Base-by-base conservation (phyloP, 2,797 vertebrate genomes). In the Australoheros facetus region DNA sequence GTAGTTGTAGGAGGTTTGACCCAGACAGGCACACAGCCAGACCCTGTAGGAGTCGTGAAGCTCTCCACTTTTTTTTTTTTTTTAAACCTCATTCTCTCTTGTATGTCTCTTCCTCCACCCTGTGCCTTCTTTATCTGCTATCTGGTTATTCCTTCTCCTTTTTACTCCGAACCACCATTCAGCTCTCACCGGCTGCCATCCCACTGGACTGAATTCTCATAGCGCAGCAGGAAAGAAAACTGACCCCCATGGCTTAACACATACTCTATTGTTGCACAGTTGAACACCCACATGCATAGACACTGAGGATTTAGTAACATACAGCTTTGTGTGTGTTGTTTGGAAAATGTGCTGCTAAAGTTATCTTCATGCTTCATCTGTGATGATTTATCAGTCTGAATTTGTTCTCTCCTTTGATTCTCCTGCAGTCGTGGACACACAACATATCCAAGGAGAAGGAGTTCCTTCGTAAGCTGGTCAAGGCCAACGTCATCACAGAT, bases 361-460 rank as follows among this genome's bases (percentile, higher is more conserved):
- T 14, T 34, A 5, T 56, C 5, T 14, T 70, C 2, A 1, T 42
- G 8, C 53, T 69, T 66, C 3, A 62, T 26, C n/a, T 57, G 4
- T 58, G 45, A 62, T 74, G 17, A n/a, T 14, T 0, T 48, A 5
- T 71, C 23, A 13, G 11, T 59, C 57, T 82, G 30, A 79, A 55
- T 39, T 21, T 7, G 5, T 69, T 51, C 62, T 45, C 19, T 77
- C 23, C 42, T 79, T 39, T 64, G 7, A 8, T 82, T 87, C 59
- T 32, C 56, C 56, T 14, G 3, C 91, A 99, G 98, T 99, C 98
- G 34, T 98, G 97, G 98, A 99, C 98, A 1, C 98, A 99, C 93
- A 98, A 99, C 85, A 99, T 99, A 91, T 94, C 96, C 82, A 95
- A 97, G 88, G 98, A 99, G 91, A 98, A 98, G 87, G 97, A 99